Base-by-base conservation (phyloP, 2,888 invertebrate species). In the Xestia c-nigrum region DNA sequence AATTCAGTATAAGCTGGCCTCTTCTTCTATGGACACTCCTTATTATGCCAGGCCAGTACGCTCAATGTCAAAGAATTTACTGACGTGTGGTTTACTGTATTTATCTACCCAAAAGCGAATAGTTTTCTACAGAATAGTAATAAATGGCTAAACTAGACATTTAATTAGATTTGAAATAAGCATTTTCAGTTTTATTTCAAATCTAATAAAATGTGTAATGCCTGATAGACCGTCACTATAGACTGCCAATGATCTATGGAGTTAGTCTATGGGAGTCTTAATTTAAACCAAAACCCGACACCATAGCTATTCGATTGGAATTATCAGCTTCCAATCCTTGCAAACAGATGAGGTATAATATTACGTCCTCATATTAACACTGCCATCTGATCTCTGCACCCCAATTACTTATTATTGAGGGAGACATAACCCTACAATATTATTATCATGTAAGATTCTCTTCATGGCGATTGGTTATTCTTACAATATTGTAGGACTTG, bases 311-410 rank as follows among this genome's bases (percentile, higher is more conserved):
- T 66, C 12, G 38, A 31, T 14, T 57, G 14, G 9, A 7, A 50
- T 50, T 61, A 19, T 19, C 21, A 46, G 74, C 46, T 0, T 31
- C 21, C 9, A 74, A 55, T n/a, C 31, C 55, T 61, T 10, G 61
- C 61, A 14, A 24, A 21, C 63, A 74, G 61, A 81, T 63, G 63
- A 24, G 31, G 19, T n/a, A 16, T 9, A 38, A 63, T 50, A 57
- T 64, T 38, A 57, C 31, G 38, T 50, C 43, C 40, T 43, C 55
- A 64, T 55, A 57, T 55, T 76, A 82, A 47, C 40, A 40, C 10
- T 31, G 31, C 19, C 61, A 74, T 46, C 74, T 63, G 38, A 81
- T 74, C 82, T 38, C 59, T n/a, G 19, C 10, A 40, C 61, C 31
- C 40, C 63, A 40, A 64, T 81, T 63, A 31, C 31, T 31, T 31